Conservation (phyloP, 1,140 invertebrate species). For the Papilio aristodemus region DNA sequence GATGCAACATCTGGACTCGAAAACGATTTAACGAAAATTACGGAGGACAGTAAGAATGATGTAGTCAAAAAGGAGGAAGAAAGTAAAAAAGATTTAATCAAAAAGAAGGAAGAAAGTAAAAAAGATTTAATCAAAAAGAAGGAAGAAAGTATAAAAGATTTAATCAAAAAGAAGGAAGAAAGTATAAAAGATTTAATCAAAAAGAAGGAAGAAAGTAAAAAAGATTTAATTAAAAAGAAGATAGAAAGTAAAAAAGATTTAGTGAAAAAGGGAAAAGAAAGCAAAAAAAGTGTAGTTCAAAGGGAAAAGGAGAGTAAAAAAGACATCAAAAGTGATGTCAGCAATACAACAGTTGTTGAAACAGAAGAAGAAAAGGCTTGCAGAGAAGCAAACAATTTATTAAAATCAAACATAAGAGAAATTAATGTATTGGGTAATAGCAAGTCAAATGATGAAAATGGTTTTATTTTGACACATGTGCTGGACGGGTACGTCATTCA, state of each 20-base stretch:
- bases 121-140: slow-evolving; percentile 34
- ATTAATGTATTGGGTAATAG: slow-evolving; percentile 39
- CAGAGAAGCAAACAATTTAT: slow-evolving; percentile 30
- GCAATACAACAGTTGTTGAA: slow-evolving; percentile 26
- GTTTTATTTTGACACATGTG: slow-evolving; percentile 65
- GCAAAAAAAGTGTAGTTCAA: slow-evolving; percentile 23
- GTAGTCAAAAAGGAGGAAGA: slow-evolving; percentile 35
- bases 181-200: slow-evolving; percentile 16
- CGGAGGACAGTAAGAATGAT: slow-evolving; percentile 29
- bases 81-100: slow-evolving; percentile 30
- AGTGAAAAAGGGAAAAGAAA: slow-evolving; percentile 28
- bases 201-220: slow-evolving; percentile 20
- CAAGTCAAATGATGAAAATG: slow-evolving; percentile 51
- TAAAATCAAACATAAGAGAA: slow-evolving; percentile 33
- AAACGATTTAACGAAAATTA: neutral
- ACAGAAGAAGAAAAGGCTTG: slow-evolving; percentile 24
- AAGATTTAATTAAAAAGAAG: slow-evolving; percentile 24
- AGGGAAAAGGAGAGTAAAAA: slow-evolving; percentile 31
- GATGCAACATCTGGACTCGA: slow-evolving; percentile 24
- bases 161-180: slow-evolving; percentile 37
- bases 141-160: slow-evolving; percentile 32
- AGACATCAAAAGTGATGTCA: slow-evolving; percentile 36
- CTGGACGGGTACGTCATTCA: slow-evolving; percentile 72
- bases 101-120: slow-evolving; percentile 36
- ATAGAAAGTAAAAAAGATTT: slow-evolving; percentile 1